phyloP scores from a whole-genome alignment of 2,888 invertebrate species.

The Syritta pipiens region DNA sequence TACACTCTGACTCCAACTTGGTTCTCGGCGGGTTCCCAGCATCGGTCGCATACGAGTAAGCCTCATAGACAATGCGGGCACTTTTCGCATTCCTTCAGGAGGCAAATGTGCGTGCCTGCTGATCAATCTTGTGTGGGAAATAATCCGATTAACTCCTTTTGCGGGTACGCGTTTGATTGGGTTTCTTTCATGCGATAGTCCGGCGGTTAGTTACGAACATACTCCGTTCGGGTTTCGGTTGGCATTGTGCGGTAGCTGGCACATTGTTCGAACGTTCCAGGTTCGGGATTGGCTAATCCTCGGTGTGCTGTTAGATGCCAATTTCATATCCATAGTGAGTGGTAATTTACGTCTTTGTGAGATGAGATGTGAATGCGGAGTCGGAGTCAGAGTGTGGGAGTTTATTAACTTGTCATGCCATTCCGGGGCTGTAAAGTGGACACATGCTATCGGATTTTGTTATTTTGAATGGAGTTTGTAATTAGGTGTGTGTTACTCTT shows the following conservation, averaged over 20 bases:
- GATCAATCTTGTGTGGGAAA: constrained; percentile 70
- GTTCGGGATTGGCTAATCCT: constrained; percentile 54
- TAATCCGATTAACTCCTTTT: constrained; percentile 69
- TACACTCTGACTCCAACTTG: constrained; percentile 53
- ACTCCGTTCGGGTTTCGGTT: constrained; percentile 15
- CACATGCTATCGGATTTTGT: constrained; percentile 12
- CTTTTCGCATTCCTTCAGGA: constrained; percentile 65
- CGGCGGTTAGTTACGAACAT: constrained; percentile 18
- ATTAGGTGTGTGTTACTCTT: neutral
- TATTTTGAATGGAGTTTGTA: constrained; percentile 12
- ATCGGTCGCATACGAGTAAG: constrained; percentile 43
- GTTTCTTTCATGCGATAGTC: constrained; percentile 55
- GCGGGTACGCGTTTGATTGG: constrained; percentile 69
- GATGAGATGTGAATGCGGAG: constrained; percentile 51
- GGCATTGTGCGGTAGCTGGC: constrained; percentile 51
- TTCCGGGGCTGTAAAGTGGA: constrained; percentile 34
- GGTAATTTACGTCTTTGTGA: constrained; percentile 68
- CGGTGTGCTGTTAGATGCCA: constrained; percentile 61
- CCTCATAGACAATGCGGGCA: constrained; percentile 68
- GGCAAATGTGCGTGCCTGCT: constrained; percentile 69
- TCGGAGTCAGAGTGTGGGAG: constrained; percentile 50
- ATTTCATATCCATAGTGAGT: constrained; percentile 67
- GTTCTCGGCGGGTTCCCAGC: constrained; percentile 50
- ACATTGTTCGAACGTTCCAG: constrained; percentile 5
- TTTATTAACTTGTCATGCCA: constrained; percentile 65